Percentiles rank a stretch among this genome's conserved stretches.
phyloP scores from a whole-genome alignment of 1,140 invertebrate genomes.

The Lepidostoma basale region DNA sequence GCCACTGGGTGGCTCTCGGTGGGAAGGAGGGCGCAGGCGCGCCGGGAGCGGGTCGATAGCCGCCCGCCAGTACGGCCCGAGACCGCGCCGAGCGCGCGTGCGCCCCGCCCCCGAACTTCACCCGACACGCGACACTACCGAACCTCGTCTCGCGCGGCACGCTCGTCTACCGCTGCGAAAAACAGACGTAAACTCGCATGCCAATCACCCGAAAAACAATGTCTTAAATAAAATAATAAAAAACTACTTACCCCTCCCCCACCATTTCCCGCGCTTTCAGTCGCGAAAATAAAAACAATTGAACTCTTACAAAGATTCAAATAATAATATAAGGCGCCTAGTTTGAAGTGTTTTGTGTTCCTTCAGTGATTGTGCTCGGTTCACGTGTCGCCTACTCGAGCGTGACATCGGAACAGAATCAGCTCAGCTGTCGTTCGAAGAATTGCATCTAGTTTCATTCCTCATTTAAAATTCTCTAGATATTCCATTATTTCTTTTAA shows the following conservation, averaged over 20 bases:
- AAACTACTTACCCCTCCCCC: neutral
- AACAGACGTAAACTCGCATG: neutral
- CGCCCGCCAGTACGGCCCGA: constrained; percentile 24
- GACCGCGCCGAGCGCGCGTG: constrained; percentile 26
- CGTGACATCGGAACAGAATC: constrained; percentile 27
- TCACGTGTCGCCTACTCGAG: constrained; percentile 33
- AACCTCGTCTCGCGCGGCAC: constrained; percentile 5
- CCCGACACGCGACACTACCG: constrained; percentile 19
- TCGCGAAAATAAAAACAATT: neutral
- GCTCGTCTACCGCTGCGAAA: neutral
- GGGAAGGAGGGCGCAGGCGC: constrained; percentile 12
- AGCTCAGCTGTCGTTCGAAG: constrained; percentile 21
- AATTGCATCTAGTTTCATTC: constrained; percentile 11
- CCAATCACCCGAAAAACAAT: constrained; percentile 3
- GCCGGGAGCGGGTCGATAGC: constrained; percentile 16
- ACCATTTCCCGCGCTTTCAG: constrained; percentile 19
- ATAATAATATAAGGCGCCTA: constrained; percentile 5
- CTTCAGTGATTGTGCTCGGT: constrained; percentile 18
- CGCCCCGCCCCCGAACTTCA: constrained; percentile 5
- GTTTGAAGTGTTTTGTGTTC: constrained; percentile 27
- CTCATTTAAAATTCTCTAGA: neutral
- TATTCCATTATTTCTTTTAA: neutral
- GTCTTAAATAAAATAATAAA: constrained; percentile 2
- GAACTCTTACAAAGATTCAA: neutral
- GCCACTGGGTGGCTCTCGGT: constrained; percentile 5